phyloP scores from a whole-genome alignment of 2,113 vertebrate species.

The Oceanodroma tethys region DNA sequence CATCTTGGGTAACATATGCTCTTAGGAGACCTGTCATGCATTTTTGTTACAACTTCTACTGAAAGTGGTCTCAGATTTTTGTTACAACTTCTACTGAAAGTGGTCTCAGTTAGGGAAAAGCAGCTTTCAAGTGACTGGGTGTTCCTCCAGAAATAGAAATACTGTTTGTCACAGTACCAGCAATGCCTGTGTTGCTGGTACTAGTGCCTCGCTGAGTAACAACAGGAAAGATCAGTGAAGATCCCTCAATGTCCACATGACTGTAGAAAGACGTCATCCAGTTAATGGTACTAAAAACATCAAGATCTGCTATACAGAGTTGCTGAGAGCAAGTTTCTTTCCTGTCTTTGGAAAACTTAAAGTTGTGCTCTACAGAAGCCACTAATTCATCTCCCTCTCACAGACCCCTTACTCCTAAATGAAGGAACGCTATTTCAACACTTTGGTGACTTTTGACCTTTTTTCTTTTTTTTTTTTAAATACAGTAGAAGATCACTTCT shows the following conservation, averaged over 20 bases:
- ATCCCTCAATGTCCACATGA: not conserved
- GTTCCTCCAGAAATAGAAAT: conserved; percentile 28
- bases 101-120: not conserved
- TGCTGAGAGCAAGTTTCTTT: not conserved
- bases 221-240: not conserved
- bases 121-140: not conserved
- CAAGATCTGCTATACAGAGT: not conserved
- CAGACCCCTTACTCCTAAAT: not conserved
- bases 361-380: not conserved
- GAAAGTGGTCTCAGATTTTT: not conserved
- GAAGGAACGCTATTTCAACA: not conserved
- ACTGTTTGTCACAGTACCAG: not conserved
- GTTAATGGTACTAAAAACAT: not conserved
- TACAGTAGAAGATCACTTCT: not conserved
- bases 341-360: not conserved
- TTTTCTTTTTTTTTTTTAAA: not conserved
- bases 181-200: not conserved
- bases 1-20: conserved; percentile 38
- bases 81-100: not conserved
- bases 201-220: not conserved
- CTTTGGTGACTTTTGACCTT: not conserved
- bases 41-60: conserved; percentile 15
- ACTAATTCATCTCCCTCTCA: not conserved
- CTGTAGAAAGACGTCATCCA: not conserved
- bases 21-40: not conserved